A percentile compares a stretch with the other conserved stretches of the same genome.
Evolutionary conservation across 2,113 vertebrate genomes (phyloP).

Genomic region (Tor tambroides): DNA sequence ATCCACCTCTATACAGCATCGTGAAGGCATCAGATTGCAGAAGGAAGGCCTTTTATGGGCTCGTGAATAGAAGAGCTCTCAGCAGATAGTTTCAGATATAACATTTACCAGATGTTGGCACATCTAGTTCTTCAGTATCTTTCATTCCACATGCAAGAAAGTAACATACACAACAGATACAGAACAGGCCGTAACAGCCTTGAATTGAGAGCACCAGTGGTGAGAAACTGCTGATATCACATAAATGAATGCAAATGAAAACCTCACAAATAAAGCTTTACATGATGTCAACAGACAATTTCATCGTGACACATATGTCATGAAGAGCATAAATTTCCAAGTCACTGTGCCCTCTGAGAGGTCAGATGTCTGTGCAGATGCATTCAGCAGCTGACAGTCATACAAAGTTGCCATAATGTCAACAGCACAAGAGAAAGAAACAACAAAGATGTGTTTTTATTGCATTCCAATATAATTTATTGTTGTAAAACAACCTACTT

Average conservation of each 20-base stretch:
- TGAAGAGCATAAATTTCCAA: background rate
- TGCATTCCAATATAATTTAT: background rate
- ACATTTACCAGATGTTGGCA: background rate
- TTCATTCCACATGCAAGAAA: conserved; percentile 13
- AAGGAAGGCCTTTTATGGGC: conserved; percentile 21
- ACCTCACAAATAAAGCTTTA: background rate
- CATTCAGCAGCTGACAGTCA: background rate
- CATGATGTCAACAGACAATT: background rate
- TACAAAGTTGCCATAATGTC: background rate
- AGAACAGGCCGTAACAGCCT: conserved; percentile 12
- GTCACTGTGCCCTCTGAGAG: background rate
- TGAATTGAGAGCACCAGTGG: background rate
- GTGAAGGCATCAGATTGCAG: background rate
- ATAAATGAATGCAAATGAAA: background rate
- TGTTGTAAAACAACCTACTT: background rate
- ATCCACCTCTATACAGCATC: background rate
- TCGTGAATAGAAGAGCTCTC: background rate
- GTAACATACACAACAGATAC: background rate
- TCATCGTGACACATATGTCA: background rate
- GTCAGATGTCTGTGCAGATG: background rate
- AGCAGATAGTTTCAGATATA: background rate
- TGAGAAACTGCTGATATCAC: background rate
- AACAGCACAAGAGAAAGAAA: background rate
- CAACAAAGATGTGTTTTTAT: background rate
- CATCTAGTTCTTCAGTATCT: conserved; percentile 6